Percentiles rank a stretch among this genome's conserved stretches.
Conservation (phyloP, 1,140 invertebrate species). For the Leptopilina boulardi region DNA sequence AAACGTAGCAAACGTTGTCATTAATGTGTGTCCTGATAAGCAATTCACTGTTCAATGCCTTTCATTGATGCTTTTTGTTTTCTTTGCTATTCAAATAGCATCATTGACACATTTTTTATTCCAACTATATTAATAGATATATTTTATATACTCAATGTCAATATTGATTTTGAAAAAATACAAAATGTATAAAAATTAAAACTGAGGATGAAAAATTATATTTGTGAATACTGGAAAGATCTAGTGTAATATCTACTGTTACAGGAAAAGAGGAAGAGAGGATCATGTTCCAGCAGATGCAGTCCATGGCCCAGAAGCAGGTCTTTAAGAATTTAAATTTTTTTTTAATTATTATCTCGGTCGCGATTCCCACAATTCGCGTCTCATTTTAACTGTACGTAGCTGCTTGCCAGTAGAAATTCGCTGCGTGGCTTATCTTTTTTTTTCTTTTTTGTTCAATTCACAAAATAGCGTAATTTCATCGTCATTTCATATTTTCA, state of each 20-base stretch:
- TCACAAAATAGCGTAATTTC: slow-evolving; percentile 30
- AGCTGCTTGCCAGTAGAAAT: slow-evolving; percentile 60
- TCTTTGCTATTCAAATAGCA: too few relatives aligned
- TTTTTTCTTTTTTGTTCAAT: slow-evolving; percentile 43
- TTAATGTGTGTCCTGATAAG: too few relatives aligned
- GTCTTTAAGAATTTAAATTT: slow-evolving; percentile 81
- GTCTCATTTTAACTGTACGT: slow-evolving; percentile 53
- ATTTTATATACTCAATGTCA: too few relatives aligned
- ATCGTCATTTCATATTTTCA: slow-evolving; percentile 32
- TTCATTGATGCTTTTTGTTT: too few relatives aligned
- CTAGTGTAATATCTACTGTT: slow-evolving; percentile 69
- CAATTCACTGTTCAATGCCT: too few relatives aligned
- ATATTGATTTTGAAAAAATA: too few relatives aligned
- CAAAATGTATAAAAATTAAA: too few relatives aligned
- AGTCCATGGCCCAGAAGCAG: slow-evolving; percentile 96
- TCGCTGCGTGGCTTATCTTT: slow-evolving; percentile 53
- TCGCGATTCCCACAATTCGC: slow-evolving; percentile 48
- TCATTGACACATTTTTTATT: too few relatives aligned
- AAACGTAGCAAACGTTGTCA: too few relatives aligned
- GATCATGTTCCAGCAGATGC: slow-evolving; percentile 97
- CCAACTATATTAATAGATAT: too few relatives aligned
- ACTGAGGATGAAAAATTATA: neutral
- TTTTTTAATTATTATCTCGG: slow-evolving; percentile 48
- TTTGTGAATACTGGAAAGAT: neutral
- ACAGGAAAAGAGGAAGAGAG: slow-evolving; percentile 95